These are phyloP conservation scores for Cliona cf. orientalis DNA, from an alignment of 37 sponge, comb jelly and placozoan genomes.

Conservation along the genomic window DNA sequence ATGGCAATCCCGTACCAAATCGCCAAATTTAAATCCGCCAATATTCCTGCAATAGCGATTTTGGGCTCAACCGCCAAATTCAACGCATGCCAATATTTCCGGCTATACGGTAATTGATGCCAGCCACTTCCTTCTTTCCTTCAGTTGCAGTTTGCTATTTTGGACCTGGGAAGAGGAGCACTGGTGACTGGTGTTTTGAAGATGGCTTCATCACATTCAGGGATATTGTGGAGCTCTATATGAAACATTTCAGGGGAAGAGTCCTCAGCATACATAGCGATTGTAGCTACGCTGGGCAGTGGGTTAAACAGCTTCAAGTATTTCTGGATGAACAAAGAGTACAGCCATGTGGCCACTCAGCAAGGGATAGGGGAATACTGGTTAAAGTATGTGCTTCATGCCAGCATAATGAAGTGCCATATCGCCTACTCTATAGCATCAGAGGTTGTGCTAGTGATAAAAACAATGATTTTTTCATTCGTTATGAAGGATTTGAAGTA, in stretches of 20 bases:
- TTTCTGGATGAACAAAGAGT: slow-evolving; percentile 58
- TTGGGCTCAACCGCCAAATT: too few species aligned
- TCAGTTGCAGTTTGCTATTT: too few species aligned
- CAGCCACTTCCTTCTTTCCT: background rate
- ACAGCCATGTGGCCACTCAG: slow-evolving; percentile 71
- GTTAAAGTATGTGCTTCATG: slow-evolving; percentile 65
- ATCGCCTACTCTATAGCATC: background rate
- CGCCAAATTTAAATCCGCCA: too few species aligned
- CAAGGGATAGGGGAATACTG: slow-evolving; percentile 53
- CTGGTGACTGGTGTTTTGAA: too few species aligned
- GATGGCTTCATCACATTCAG: too few species aligned
- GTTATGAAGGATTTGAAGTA: background rate
- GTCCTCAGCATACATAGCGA: slow-evolving; percentile 58
- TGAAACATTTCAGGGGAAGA: slow-evolving; percentile 36
- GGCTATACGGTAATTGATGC: too few species aligned
- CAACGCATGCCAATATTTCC: too few species aligned
- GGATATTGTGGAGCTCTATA: too few species aligned
- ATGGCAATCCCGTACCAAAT: too few species aligned
- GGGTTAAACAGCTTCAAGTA: slow-evolving; percentile 31
- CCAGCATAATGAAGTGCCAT: slow-evolving; percentile 26
- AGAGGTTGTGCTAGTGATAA: background rate
- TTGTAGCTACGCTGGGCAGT: slow-evolving; percentile 66
- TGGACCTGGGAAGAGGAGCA: too few species aligned
- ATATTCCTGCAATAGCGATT: too few species aligned
- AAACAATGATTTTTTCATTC: background rate